These are phyloP conservation scores for Macroglossus sobrinus DNA, from an alignment of 2,113 vertebrate species.

Conservation along the genomic window DNA sequence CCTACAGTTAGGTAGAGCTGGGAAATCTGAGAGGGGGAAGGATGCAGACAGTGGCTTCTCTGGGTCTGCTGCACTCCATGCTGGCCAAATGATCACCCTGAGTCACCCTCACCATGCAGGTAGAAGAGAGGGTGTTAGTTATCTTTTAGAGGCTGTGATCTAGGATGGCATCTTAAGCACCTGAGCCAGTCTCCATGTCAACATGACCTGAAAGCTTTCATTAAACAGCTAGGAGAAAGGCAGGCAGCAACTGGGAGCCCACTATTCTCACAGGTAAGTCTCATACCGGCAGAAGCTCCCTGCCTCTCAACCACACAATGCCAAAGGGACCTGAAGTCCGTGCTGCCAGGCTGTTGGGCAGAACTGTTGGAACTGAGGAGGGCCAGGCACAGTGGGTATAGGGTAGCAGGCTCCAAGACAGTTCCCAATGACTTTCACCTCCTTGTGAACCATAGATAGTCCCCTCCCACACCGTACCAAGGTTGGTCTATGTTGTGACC, in stretches of 20 bases:
- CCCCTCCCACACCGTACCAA: neutral
- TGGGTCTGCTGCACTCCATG: neutral
- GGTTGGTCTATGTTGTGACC: neutral
- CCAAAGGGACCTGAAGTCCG: neutral
- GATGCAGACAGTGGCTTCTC: too few relatives aligned
- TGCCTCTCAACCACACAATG: neutral
- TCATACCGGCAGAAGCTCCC: neutral
- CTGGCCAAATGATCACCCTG: neutral
- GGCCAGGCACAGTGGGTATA: neutral
- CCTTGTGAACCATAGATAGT: neutral
- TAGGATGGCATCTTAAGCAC: neutral
- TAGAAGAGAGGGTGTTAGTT: neutral
- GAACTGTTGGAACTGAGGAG: neutral
- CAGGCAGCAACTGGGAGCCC: neutral
- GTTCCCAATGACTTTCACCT: neutral
- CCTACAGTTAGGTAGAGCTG: neutral
- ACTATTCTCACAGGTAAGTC: neutral
- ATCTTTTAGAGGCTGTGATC: neutral
- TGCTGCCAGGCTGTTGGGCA: rapidly evolving
- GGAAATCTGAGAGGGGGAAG: neutral
- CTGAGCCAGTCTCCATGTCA: neutral
- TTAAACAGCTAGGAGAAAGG: neutral
- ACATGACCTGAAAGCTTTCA: neutral
- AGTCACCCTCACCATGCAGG: neutral
- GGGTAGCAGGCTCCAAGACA: neutral